A percentile compares a stretch with the other conserved stretches of the same genome.
Evolutionary conservation across 2,113 vertebrate genomes (phyloP).

Genomic region (Coryphaenoides rupestris): DNA sequence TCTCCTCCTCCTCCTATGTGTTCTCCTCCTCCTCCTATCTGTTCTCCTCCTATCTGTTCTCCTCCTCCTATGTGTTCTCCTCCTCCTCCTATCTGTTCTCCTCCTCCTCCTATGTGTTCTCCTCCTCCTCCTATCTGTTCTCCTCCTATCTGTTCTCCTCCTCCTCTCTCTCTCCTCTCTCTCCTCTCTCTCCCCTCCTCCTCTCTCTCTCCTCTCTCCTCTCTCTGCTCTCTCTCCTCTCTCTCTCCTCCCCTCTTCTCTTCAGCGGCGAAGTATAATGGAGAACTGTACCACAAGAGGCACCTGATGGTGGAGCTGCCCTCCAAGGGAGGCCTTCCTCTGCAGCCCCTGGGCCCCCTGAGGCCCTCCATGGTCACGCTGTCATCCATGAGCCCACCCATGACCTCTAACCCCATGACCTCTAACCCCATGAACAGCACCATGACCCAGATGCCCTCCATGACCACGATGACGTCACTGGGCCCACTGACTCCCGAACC

Average conservation of each 20-base stretch:
- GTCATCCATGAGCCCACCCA: constrained; percentile 47
- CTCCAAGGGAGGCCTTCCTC: constrained; percentile 84
- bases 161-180: neutral
- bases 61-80: constrained; percentile 1
- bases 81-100: neutral
- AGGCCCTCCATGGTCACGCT: constrained; percentile 48
- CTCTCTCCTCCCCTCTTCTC: neutral
- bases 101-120: neutral
- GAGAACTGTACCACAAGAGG: constrained; percentile 90
- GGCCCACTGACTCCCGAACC: constrained; percentile 79
- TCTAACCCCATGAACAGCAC: constrained; percentile 53
- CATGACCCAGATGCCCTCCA: constrained; percentile 53
- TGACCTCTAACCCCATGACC: constrained; percentile 55
- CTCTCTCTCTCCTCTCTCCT: neutral
- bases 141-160: neutral
- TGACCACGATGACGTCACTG: constrained; percentile 57
- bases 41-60: neutral
- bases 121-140: neutral
- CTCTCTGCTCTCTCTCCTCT: neutral
- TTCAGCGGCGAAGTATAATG: constrained; percentile 89
- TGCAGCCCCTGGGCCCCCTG: constrained; percentile 80
- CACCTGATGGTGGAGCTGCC: constrained; percentile 89
- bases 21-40: neutral
- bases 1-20: neutral
- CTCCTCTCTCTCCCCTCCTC: neutral